Percentiles rank a stretch among this genome's conserved stretches.
Evolutionary conservation across 2,113 vertebrate species (phyloP).

Genomic region (Thalassarche chlororhynchos): DNA sequence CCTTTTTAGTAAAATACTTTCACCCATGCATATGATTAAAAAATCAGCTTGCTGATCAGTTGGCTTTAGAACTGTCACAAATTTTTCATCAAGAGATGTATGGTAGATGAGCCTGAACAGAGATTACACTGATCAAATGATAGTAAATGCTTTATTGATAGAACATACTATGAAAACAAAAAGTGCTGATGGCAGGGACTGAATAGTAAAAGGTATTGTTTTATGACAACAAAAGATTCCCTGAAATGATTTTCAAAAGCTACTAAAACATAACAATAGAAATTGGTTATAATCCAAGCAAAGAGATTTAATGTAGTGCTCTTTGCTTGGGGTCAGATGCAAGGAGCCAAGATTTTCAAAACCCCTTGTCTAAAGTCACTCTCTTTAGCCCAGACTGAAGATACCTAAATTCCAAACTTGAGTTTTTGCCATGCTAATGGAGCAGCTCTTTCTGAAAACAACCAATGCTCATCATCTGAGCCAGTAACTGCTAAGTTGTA

Average conservation of each 20-base stretch:
- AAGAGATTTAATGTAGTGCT: neutral
- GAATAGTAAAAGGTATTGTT: neutral
- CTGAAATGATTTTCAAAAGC: neutral
- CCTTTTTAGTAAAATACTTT: conserved; percentile 22
- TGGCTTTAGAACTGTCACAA: neutral
- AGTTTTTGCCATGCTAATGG: neutral
- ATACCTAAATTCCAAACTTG: neutral
- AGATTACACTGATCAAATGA: neutral
- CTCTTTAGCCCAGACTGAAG: neutral
- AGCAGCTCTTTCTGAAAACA: neutral
- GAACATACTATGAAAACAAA: neutral
- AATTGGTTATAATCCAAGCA: neutral
- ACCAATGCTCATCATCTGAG: neutral
- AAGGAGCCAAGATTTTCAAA: neutral
- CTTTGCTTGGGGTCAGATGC: neutral
- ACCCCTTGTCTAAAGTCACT: neutral
- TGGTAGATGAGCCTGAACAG: neutral
- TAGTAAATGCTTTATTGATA: neutral
- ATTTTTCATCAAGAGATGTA: neutral
- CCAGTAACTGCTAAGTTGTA: neutral
- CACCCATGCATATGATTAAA: neutral
- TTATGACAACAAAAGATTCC: neutral
- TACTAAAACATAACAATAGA: neutral
- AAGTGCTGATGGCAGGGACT: neutral
- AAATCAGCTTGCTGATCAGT: neutral